Evolutionary conservation across 2,113 vertebrate genomes (phyloP).

Genomic region (Eonycteris spelaea): DNA sequence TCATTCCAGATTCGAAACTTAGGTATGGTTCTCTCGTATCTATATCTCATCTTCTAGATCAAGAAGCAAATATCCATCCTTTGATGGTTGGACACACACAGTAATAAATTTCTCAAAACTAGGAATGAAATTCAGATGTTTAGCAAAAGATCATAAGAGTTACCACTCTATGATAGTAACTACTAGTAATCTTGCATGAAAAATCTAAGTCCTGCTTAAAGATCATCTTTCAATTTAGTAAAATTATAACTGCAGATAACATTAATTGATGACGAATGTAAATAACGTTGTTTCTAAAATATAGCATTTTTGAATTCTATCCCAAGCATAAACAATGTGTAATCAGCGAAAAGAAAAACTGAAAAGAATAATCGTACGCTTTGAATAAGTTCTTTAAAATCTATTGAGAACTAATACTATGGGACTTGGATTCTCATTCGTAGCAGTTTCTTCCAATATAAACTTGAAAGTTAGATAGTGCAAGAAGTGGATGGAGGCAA

Average conservation of each 20-base stretch:
- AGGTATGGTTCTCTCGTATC: not conserved
- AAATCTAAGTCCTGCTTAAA: conserved; percentile 6
- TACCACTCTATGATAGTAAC: not conserved
- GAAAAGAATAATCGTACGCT: not conserved
- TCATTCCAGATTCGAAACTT: not conserved
- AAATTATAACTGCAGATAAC: conserved; percentile 9
- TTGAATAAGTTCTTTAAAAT: not conserved
- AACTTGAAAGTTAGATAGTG: conserved; percentile 65
- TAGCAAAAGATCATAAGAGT: not conserved
- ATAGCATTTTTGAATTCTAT: conserved; percentile 12
- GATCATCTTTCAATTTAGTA: conserved; percentile 7
- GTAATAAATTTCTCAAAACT: not conserved
- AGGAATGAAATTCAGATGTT: not conserved
- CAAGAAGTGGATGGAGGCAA: conserved; percentile 34
- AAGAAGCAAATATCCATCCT: not conserved
- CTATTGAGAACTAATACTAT: not conserved
- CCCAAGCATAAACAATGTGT: not conserved
- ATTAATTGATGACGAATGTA: conserved; percentile 49
- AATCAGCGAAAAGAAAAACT: conserved; percentile 33
- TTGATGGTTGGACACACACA: not conserved
- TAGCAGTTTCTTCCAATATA: conserved; percentile 39
- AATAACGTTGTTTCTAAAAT: conserved; percentile 19
- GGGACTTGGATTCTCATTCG: not conserved
- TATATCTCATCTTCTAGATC: not conserved
- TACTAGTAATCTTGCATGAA: not conserved